Conservation (phyloP, 2,888 invertebrate species). For the Ophioninae sp. region DNA sequence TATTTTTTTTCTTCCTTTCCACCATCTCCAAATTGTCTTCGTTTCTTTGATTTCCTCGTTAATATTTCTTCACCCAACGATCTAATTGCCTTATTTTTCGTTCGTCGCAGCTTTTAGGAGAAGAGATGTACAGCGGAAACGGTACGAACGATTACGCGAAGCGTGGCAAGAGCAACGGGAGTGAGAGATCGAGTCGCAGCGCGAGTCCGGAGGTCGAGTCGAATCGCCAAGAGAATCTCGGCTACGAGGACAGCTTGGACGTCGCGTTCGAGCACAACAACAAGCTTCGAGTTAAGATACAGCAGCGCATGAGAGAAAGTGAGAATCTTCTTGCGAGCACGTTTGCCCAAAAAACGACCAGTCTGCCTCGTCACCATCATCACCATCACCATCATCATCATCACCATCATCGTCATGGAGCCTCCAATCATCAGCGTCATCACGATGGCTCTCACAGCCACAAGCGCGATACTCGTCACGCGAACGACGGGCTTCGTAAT, state of each 20-base stretch:
- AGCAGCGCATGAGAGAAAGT: conserved; percentile 79
- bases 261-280: conserved; percentile 80
- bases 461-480: conserved; percentile 46
- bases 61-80: not conserved
- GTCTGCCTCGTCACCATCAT: conserved; percentile 55
- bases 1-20: not conserved
- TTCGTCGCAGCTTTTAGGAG: conserved; percentile 76
- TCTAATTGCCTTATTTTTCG: not conserved
- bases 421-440: conserved; percentile 51
- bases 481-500: conserved; percentile 38
- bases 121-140: conserved; percentile 77
- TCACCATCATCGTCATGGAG: conserved; percentile 47
- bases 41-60: too few species aligned
- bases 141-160: conserved; percentile 72
- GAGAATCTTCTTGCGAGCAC: conserved; percentile 77
- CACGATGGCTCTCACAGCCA: conserved; percentile 48
- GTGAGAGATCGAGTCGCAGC: conserved; percentile 74
- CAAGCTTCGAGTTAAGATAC: conserved; percentile 78
- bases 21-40: not conserved
- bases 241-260: conserved; percentile 79
- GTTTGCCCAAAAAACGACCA: conserved; percentile 71
- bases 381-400: conserved; percentile 62
- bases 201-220: conserved; percentile 71
- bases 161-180: conserved; percentile 64
- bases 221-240: conserved; percentile 73